These are phyloP conservation scores for Perognathus longimembris DNA, from an alignment of 2,113 vertebrate genomes.

Conservation along the genomic window DNA sequence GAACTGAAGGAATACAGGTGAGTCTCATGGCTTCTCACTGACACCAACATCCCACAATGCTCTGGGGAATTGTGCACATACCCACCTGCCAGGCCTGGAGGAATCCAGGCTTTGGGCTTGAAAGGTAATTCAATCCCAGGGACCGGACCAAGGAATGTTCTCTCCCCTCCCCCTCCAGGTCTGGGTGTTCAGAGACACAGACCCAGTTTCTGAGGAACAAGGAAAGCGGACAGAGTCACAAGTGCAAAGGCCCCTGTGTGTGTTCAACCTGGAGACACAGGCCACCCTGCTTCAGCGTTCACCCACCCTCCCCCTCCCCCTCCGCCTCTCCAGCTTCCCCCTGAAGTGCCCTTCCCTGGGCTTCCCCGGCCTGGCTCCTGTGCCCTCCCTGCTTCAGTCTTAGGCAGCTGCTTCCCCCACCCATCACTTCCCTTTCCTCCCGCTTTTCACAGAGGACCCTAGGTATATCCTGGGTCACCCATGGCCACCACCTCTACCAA, in stretches of 20 bases:
- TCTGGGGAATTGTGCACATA: neutral
- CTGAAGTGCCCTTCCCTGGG: neutral
- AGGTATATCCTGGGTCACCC: neutral
- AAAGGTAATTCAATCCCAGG: constrained; percentile 59
- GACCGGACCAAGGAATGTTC: accelerated
- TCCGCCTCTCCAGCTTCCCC: neutral
- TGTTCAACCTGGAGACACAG: neutral
- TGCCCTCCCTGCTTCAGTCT: too few species aligned
- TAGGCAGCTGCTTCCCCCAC: neutral
- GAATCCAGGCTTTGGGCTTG: constrained; percentile 61
- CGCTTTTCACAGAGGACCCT: neutral
- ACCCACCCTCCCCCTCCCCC: neutral
- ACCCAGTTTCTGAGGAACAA: constrained; percentile 41
- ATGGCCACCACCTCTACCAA: too few species aligned
- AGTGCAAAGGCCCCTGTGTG: too few species aligned
- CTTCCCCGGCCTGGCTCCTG: neutral
- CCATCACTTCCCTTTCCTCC: neutral
- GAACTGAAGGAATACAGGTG: neutral
- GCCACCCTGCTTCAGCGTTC: neutral
- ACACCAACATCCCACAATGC: constrained; percentile 58
- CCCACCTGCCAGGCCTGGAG: constrained; percentile 56
- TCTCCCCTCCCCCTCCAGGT: neutral
- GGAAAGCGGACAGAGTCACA: too few species aligned
- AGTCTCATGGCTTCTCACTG: constrained; percentile 28
- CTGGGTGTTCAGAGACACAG: constrained; percentile 46